Base-by-base conservation (phyloP, 2,888 invertebrate genomes). In the Mimachlamys varia region DNA sequence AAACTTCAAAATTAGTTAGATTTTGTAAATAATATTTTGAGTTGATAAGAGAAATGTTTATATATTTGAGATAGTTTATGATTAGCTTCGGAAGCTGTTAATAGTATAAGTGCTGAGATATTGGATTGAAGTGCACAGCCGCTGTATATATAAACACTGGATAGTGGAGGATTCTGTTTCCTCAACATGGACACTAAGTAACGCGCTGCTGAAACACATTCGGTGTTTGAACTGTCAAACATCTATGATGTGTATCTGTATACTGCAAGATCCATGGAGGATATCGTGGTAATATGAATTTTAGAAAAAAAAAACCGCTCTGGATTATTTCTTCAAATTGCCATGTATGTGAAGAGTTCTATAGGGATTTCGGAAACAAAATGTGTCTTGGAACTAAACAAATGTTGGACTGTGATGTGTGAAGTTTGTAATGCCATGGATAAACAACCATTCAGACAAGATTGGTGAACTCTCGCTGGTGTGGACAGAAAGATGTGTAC, bases 131-230 rank as follows among this genome's bases (percentile, higher is more conserved):
- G 76, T 76, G 76, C 76, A 13, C 10, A 15, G 76, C 12, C 76
- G 76, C 27, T 76, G 76, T 76, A 76, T 76, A 76, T 76, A 22
- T 76, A 76, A 76, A 76, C 76, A 76, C 33, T 33, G 76, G 76
- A 1, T 76, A 76, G 76, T 33, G 13, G 7, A 76, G 76, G 76
- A 76, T 33, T 12, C 33, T 13, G 76, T 76, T 76, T 62, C 58
- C 62, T n/a, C 62, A 15, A 4, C 22, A 4, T 33, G 0, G 22
- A 58, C 15, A n/a, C 76, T 33, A 15, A 33, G 4, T 76, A 27
- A 76, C 76, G 33, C 76, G 0, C 44, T 27, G 22, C 76, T 22
- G 58, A n/a, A 76, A 76, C 15, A 33, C 1, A 76, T 76, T 19
- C 33, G 76, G 76, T 76, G 76, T 76, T 76, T 76, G 33, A 76